Evolutionary conservation across 1,140 invertebrate species (phyloP).

Genomic region (Chrysoperla carnea): DNA sequence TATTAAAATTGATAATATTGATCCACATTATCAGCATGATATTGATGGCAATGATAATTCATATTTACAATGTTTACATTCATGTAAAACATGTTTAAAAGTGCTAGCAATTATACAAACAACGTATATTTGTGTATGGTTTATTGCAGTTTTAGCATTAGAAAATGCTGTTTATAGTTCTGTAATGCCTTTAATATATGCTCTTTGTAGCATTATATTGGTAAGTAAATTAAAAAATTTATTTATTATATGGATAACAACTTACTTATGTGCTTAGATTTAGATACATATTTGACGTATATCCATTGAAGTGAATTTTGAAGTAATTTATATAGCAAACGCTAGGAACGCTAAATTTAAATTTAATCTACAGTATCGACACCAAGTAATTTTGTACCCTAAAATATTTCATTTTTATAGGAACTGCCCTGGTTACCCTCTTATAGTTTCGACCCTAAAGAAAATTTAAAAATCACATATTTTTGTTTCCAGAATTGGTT

Average conservation of each 20-base stretch:
- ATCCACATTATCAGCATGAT: too few species aligned
- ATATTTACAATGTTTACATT: background rate
- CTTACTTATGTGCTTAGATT: background rate
- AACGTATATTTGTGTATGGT: slow-evolving; percentile 32
- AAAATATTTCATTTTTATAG: too few species aligned
- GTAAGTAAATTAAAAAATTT: slow-evolving; percentile 20
- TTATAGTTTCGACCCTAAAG: too few species aligned
- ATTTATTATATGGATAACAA: background rate
- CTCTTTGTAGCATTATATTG: slow-evolving; percentile 30
- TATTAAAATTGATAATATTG: too few species aligned
- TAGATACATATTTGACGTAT: too few species aligned
- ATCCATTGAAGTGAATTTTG: background rate
- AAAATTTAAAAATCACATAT: too few species aligned
- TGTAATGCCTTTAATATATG: slow-evolving; percentile 37
- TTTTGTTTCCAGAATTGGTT: slow-evolving; percentile 19
- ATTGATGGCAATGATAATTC: background rate
- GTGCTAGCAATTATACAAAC: slow-evolving; percentile 17
- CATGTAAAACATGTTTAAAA: slow-evolving; percentile 17
- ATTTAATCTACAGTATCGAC: too few species aligned
- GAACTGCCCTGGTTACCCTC: too few species aligned
- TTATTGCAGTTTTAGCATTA: slow-evolving; percentile 48
- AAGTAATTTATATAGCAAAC: too few species aligned
- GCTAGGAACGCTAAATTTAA: too few species aligned
- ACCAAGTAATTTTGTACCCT: too few species aligned
- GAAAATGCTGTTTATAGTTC: slow-evolving; percentile 39